Base-by-base conservation (phyloP, 2,888 invertebrate species). In the Stomorhina lunata region DNA sequence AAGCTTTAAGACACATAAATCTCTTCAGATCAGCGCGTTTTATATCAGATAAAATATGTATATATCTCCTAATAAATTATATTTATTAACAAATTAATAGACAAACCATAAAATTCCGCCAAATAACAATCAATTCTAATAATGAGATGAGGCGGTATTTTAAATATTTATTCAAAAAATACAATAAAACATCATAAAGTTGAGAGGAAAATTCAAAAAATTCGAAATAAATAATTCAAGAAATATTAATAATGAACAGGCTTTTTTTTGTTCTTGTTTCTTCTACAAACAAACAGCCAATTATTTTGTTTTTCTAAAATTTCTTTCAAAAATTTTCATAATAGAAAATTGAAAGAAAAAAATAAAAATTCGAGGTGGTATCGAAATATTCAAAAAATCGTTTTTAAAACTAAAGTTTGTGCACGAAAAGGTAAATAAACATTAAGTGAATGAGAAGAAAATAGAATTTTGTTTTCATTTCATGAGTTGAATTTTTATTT, bases 81-180 rank as follows among this genome's bases (percentile, higher is more conserved):
- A 53, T 40, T 75, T 66, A 37, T 57, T 66, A 48, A 57, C n/a
- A 66, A 76, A 66, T 75, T 76, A 45, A 55, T 66, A 66, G 34
- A 48, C 34, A 27, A 66, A 45, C 40, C 48, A 50, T 37, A 40
- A 73, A 22, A 73, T 50, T 37, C 27, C 37, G 37, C 20, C n/a
- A 40, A 37, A 72, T 17, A 72, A 69, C 55, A 69, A 57, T 69
- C 55, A 55, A 48, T 71, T 59, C 7, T 12, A 27, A 34, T 59
- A n/a, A 45, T 32, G 20, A 37, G 37, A 27, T 69, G n/a, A 40
- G 22, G 27, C 45, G 34, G 43, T 57, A 32, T 57, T 20, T 32
- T 45, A 61, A 61, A 25, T 61, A 61, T 61, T 25, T 37, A 61
- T 37, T 25, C 12, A n/a, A 37, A 53, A 53, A 27, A 27, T 53